phyloP scores from a whole-genome alignment of 2,113 vertebrate genomes.

The Acinonyx jubatus region DNA sequence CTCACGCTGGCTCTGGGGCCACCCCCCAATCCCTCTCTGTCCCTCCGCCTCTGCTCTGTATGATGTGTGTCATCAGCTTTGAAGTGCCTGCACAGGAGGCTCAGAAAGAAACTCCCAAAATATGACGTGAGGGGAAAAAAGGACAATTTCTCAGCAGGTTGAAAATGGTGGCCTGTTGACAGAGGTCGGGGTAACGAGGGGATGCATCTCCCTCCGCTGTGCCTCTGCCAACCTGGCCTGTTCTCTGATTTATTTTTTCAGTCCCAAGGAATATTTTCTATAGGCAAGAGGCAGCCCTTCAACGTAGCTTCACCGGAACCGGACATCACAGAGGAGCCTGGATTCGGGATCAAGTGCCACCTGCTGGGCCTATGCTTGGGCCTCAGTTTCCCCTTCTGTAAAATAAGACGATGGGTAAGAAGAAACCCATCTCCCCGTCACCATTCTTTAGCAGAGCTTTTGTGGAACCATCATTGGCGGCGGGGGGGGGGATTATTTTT shows the following conservation, averaged over 20 bases:
- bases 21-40: background rate
- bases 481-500: background rate
- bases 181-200: background rate
- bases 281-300: background rate
- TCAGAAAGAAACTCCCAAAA: background rate
- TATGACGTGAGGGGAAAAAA: background rate
- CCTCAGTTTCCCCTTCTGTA: background rate
- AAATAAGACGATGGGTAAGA: accelerated
- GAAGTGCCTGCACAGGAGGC: background rate
- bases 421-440: too few relatives aligned
- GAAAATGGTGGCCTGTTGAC: background rate
- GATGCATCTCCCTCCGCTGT: background rate
- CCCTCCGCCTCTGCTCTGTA: background rate
- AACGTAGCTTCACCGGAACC: background rate
- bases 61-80: background rate
- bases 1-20: background rate
- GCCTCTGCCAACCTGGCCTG: background rate
- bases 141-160: background rate
- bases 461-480: background rate
- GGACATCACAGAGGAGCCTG: background rate
- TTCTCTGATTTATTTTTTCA: background rate
- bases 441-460: background rate
- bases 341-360: background rate
- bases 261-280: background rate
- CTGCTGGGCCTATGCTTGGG: background rate